Percentiles rank a stretch among this genome's conserved stretches.
Evolutionary conservation across 2,888 invertebrate species (phyloP).

Genomic region (Gymnosoma rotundatum): DNA sequence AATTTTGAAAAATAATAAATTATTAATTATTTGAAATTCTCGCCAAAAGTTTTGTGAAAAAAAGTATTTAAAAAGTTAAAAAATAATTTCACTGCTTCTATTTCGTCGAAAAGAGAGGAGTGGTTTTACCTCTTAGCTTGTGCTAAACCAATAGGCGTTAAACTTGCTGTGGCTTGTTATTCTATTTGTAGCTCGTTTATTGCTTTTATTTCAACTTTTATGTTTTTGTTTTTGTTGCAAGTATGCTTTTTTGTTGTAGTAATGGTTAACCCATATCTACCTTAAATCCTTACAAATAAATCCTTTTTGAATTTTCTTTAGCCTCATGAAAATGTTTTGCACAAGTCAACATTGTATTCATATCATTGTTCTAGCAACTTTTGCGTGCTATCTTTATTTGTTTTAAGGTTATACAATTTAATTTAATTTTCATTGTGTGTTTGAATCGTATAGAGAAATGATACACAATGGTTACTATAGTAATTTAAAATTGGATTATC

Average conservation of each 20-base stretch:
- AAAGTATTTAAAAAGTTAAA: neutral
- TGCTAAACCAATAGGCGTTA: neutral
- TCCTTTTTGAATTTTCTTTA: neutral
- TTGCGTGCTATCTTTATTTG: neutral
- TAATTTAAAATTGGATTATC: neutral
- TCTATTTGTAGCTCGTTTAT: neutral
- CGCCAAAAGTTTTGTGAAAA: too few relatives aligned
- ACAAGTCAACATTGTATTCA: neutral
- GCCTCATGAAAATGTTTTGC: neutral
- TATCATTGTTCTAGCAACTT: neutral
- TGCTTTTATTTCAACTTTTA: neutral
- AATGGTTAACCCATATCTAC: conserved; percentile 12
- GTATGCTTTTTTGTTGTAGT: neutral
- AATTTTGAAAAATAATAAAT: too few relatives aligned
- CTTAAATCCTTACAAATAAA: conserved; percentile 1
- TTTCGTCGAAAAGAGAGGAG: neutral
- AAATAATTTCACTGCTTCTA: neutral
- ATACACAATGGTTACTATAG: neutral
- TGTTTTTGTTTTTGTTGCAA: neutral
- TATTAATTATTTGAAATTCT: too few relatives aligned
- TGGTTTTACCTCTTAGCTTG: conserved; percentile 7
- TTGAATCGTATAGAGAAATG: neutral
- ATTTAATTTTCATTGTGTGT: neutral
- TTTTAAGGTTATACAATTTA: neutral
- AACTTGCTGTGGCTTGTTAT: conserved; percentile 14